Evolutionary conservation across 1,140 invertebrate genomes (phyloP).

Genomic region (Trypoxylus dichotomus): DNA sequence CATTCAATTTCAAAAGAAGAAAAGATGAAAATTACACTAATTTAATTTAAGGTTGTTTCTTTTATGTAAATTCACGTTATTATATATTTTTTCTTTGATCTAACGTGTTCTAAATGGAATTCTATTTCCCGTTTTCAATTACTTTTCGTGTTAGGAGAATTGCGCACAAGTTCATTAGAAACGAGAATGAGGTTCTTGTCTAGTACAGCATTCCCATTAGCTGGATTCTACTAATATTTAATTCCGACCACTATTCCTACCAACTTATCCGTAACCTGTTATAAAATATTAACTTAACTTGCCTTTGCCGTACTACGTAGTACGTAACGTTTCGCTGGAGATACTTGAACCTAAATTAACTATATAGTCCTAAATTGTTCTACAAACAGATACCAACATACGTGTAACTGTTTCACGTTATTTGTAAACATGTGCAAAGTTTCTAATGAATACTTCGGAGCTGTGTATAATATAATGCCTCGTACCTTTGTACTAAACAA

Average conservation of each 20-base stretch:
- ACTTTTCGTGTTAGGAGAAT: no score
- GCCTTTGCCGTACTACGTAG: background rate
- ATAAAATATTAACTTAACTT: background rate
- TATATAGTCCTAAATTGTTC: background rate
- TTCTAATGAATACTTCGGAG: background rate
- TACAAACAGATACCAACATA: background rate
- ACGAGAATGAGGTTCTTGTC: no score
- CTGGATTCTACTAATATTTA: background rate
- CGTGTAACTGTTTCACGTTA: background rate
- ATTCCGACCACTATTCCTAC: background rate
- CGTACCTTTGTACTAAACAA: background rate
- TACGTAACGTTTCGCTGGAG: background rate
- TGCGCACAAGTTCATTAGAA: no score
- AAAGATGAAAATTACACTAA: no score
- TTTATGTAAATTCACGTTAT: no score
- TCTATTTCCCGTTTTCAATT: no score
- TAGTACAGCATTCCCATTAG: no score
- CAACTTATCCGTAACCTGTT: background rate
- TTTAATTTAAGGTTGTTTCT: no score
- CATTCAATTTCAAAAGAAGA: no score
- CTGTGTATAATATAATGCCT: background rate
- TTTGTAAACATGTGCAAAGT: background rate
- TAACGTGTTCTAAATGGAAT: no score
- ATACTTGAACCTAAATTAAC: background rate
- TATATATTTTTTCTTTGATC: no score